Percentiles rank a stretch among this genome's conserved stretches.
phyloP scores from a whole-genome alignment of 2,888 invertebrate species.

The Archaeoteleia sp. region DNA sequence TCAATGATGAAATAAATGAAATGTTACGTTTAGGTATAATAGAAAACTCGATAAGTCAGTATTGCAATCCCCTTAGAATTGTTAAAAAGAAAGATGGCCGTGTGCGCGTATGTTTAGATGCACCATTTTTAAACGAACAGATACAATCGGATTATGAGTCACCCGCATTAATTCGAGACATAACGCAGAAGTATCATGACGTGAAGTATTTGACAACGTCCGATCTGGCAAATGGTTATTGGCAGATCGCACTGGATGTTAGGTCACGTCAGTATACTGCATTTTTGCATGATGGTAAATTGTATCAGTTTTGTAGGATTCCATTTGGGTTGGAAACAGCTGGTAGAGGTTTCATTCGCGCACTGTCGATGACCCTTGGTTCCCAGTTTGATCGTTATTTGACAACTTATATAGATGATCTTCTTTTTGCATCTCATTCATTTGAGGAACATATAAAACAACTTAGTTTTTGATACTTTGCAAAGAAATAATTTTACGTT shows the following conservation, averaged over 20 bases:
- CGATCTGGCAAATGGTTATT: slow-evolving; percentile 53
- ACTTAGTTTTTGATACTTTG: slow-evolving; percentile 41
- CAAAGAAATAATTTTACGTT: slow-evolving; percentile 49
- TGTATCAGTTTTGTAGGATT: slow-evolving; percentile 54
- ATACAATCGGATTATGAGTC: slow-evolving; percentile 62
- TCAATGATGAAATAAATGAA: too few species aligned
- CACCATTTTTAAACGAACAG: slow-evolving; percentile 59
- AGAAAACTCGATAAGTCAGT: slow-evolving; percentile 17
- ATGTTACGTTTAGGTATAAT: too few species aligned
- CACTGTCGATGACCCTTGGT: slow-evolving; percentile 56
- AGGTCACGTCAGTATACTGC: slow-evolving; percentile 45
- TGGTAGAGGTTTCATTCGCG: slow-evolving; percentile 58
- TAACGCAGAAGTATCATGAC: slow-evolving; percentile 48
- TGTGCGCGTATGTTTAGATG: slow-evolving; percentile 64
- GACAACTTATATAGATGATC: slow-evolving; percentile 61
- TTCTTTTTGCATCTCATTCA: slow-evolving; percentile 55
- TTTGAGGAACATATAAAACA: slow-evolving; percentile 52
- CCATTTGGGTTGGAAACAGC: slow-evolving; percentile 61
- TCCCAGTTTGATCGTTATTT: slow-evolving; percentile 53
- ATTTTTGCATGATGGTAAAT: slow-evolving; percentile 33
- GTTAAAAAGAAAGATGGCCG: slow-evolving; percentile 24
- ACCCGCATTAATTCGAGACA: slow-evolving; percentile 49
- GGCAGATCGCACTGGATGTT: slow-evolving; percentile 40
- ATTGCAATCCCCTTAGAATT: slow-evolving; percentile 16
- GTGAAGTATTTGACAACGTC: slow-evolving; percentile 44